phyloP scores from a whole-genome alignment of 2,888 invertebrate genomes.

The Mamestra brassicae region DNA sequence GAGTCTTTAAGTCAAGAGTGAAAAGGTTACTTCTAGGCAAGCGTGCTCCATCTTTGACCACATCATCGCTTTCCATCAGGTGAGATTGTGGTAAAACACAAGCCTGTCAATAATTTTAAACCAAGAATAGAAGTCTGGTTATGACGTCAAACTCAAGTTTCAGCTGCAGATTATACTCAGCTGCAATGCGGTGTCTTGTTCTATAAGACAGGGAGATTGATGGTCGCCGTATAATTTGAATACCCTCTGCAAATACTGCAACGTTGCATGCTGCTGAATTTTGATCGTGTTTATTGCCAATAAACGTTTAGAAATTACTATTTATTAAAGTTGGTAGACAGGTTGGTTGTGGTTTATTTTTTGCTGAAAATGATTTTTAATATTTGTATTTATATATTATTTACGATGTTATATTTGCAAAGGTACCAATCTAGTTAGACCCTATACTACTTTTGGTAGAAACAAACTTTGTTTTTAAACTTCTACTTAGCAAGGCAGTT shows the following conservation, averaged over 20 bases:
- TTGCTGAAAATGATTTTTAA: no score
- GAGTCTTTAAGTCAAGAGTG: no score
- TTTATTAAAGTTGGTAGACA: neutral
- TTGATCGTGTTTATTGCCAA: neutral
- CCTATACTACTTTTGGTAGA: no score
- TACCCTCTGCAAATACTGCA: neutral
- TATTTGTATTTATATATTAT: no score
- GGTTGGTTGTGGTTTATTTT: neutral
- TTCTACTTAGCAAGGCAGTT: neutral
- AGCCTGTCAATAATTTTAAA: no score
- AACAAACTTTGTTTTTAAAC: neutral
- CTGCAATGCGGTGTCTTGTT: slow-evolving; percentile 27
- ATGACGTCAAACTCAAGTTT: neutral
- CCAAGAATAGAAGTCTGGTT: neutral
- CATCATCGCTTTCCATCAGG: no score
- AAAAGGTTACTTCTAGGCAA: no score
- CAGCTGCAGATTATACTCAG: neutral
- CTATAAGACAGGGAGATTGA: neutral
- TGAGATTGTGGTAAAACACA: no score
- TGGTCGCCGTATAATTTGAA: neutral
- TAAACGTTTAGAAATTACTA: neutral
- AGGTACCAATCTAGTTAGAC: no score
- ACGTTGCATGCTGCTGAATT: neutral
- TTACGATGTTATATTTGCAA: no score
- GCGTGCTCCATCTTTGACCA: no score